Base-by-base conservation (phyloP, 2,797 vertebrate species). In the Eulemur coronatus region DNA sequence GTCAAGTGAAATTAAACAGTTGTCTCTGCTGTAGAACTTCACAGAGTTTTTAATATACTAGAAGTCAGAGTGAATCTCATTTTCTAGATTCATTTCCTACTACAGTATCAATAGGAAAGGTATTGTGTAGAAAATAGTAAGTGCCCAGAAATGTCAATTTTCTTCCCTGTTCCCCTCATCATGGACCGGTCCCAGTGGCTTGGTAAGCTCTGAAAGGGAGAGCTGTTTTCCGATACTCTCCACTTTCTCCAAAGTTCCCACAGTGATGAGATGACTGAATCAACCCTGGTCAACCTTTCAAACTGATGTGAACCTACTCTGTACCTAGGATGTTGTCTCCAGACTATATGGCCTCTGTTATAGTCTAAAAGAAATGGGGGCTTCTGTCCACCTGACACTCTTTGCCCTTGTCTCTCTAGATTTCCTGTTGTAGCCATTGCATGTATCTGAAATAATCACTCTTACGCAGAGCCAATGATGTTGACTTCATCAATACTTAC, bases 1-100 rank as follows among this genome's bases (percentile, higher is more conserved):
- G 30, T 95, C 81, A 70, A 88, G 17, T 84, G 65, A 96, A 90
- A 89, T 79, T 78, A 48, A 84, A 41, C 26, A 48, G n/a, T 70
- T 86, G 50, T 84, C 22, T 65, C 10, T 80, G 55, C 63, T 65
- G 5, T 75, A 43, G 26, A 24, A 78, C 8, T 95, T 92, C 26
- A 35, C 14, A 80, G 63, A 84, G 26, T 86, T 81, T 84, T 86
- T 91, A 93, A 82, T 50, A 41, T 63, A 57, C 24, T 85, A 43
- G 81, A 57, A 75, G 20, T 79, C 50, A 73, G 48, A 70, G 30
- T 70, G 52, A 76, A 61, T 84, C 57, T 76, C 20, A 75, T 81
- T 82, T 90, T 14, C n/a, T 67, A 78, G 57, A 72, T 61, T 81
- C 7, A 59, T 63, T 91, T 79, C 63, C 63, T 43, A 33, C 22